Evolutionary conservation across 2,888 invertebrate species (phyloP).

Genomic region (Choristoneura rosaceana): DNA sequence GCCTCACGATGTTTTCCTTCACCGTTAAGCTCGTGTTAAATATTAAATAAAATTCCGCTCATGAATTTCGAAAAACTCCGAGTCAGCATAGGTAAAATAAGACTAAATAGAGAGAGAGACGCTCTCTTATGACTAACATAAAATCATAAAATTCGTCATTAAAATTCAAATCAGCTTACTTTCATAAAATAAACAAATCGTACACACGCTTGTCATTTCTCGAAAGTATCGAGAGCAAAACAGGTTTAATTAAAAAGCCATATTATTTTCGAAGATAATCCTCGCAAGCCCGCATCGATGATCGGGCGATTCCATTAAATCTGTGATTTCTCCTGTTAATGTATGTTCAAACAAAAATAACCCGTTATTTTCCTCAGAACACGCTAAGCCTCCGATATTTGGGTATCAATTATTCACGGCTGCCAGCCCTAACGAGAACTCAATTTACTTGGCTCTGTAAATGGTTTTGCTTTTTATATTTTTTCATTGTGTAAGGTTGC

Average conservation of each 20-base stretch:
- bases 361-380: constrained; percentile 39
- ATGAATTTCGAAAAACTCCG: no score
- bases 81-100: no score
- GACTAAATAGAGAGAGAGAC: no score
- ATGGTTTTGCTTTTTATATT: constrained; percentile 36
- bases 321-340: constrained; percentile 22
- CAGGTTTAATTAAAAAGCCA: background rate
- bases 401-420: constrained; percentile 39
- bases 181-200: background rate
- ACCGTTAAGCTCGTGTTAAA: no score
- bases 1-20: no score
- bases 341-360: constrained; percentile 30
- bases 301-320: constrained; percentile 11
- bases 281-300: constrained; percentile 17
- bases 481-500: constrained; percentile 19
- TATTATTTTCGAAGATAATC: constrained; percentile 24
- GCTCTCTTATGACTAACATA: no score
- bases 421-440: constrained; percentile 37
- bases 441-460: constrained; percentile 38
- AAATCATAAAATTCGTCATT: background rate
- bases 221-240: constrained; percentile 13
- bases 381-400: constrained; percentile 36
- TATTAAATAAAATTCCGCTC: no score
- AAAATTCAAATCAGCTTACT: background rate
- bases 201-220: background rate